Evolutionary conservation across 2,888 invertebrate species (phyloP).

Genomic region (Spisula subtruncata): DNA sequence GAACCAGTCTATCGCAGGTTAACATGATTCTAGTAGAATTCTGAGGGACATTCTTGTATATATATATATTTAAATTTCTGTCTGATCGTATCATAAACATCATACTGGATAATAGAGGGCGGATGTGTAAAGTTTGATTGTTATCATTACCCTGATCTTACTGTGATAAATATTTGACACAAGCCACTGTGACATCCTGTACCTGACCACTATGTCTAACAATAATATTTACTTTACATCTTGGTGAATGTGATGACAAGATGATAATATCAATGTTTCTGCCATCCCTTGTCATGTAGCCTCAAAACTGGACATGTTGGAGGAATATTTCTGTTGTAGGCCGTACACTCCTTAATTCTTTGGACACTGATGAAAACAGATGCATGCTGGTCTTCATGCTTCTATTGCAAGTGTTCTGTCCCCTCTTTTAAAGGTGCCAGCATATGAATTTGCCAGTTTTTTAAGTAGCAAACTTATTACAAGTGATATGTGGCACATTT

Average conservation of each 20-base stretch:
- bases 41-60: not conserved
- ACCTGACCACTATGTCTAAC: slow-evolving; percentile 41
- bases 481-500: too few relatives aligned
- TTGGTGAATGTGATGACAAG: slow-evolving; percentile 26
- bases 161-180: slow-evolving; percentile 8
- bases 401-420: too few relatives aligned
- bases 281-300: not conserved
- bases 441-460: too few relatives aligned
- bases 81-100: not conserved
- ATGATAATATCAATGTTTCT: slow-evolving; percentile 17
- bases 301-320: slow-evolving; percentile 5
- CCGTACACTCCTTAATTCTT: too few relatives aligned
- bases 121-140: not conserved
- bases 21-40: not conserved
- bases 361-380: too few relatives aligned
- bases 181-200: slow-evolving; percentile 17
- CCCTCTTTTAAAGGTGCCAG: too few relatives aligned
- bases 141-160: not conserved
- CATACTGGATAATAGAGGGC: not conserved
- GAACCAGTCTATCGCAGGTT: not conserved
- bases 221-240: slow-evolving; percentile 67
- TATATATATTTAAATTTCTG: not conserved
- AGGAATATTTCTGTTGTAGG: too few relatives aligned
- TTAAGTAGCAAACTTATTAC: too few relatives aligned
- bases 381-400: too few relatives aligned